phyloP scores from a whole-genome alignment of 2,888 invertebrate genomes.

The Ophioninae sp. region DNA sequence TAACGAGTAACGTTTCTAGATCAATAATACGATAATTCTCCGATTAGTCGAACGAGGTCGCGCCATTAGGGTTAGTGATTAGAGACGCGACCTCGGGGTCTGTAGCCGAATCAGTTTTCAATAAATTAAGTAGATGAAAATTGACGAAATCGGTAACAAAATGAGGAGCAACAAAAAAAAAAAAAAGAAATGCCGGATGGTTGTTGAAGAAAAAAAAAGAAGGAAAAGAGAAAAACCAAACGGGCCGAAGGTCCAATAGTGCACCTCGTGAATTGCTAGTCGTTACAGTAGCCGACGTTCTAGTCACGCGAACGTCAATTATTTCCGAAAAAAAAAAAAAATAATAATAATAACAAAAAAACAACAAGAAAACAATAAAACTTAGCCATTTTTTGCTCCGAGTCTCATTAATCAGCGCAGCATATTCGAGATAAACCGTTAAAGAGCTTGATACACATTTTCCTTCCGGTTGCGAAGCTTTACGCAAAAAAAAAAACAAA shows the following conservation, averaged over 20 bases:
- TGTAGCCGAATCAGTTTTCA: conserved; percentile 50
- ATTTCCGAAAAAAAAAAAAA: conserved; percentile 39
- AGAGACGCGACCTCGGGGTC: conserved; percentile 20
- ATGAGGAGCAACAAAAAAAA: too few relatives aligned
- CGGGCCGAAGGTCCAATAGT: conserved; percentile 52
- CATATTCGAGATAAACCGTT: not conserved
- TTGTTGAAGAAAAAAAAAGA: not conserved
- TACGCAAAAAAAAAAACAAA: conserved; percentile 19
- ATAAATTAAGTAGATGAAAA: conserved; percentile 51
- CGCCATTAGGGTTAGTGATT: conserved; percentile 28
- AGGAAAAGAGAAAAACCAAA: conserved; percentile 34
- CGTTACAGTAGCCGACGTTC: conserved; percentile 47
- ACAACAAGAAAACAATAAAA: too few relatives aligned
- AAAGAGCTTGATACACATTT: conserved; percentile 17
- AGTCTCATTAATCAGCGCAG: conserved; percentile 10
- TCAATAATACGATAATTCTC: conserved; percentile 28
- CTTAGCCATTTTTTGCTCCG: conserved; percentile 15
- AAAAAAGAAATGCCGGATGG: not conserved
- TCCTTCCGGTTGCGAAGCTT: conserved; percentile 45
- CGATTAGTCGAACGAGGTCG: conserved; percentile 45
- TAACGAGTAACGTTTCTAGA: conserved; percentile 24
- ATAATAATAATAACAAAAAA: conserved; percentile 29
- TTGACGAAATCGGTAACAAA: not conserved
- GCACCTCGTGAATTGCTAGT: conserved; percentile 64
- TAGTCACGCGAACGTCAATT: conserved; percentile 37